These are phyloP conservation scores for Aphis craccivora DNA, from an alignment of 1,140 invertebrate genomes.

Conservation along the genomic window DNA sequence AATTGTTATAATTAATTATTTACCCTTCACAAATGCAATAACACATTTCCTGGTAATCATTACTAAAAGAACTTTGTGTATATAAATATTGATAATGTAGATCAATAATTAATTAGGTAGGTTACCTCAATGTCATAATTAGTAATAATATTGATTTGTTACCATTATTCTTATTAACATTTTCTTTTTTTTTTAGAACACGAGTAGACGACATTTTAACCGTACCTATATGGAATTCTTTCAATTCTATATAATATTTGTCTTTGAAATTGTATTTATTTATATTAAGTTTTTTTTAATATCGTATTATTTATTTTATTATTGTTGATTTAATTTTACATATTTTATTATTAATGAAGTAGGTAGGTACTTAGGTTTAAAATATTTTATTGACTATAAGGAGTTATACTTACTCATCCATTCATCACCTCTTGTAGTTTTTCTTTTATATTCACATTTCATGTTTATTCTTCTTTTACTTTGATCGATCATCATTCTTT, in stretches of 20 bases:
- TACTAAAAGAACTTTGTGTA: neutral
- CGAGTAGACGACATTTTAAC: neutral
- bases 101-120: constrained; percentile 7
- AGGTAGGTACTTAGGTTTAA: neutral
- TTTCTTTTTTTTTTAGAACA: neutral
- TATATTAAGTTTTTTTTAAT: neutral
- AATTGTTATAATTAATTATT: neutral
- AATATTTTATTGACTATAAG: constrained; percentile 30
- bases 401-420: neutral
- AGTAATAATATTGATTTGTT: neutral
- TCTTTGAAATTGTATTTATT: neutral
- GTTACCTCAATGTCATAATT: constrained; percentile 38
- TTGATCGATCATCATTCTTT: neutral
- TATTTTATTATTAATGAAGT: neutral
- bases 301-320: neutral
- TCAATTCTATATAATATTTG: neutral
- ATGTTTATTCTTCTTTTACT: constrained; percentile 2
- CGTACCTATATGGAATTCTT: no score
- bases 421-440: neutral
- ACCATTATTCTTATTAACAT: neutral
- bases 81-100: neutral
- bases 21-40: neutral
- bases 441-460: neutral
- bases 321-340: neutral
- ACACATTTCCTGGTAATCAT: constrained; percentile 6